Evolutionary conservation across 92 coral and sea anemone species (phyloP), one percentile per base, ranked within the genome.

Genomic region (Bergia puertoricense): DNA sequence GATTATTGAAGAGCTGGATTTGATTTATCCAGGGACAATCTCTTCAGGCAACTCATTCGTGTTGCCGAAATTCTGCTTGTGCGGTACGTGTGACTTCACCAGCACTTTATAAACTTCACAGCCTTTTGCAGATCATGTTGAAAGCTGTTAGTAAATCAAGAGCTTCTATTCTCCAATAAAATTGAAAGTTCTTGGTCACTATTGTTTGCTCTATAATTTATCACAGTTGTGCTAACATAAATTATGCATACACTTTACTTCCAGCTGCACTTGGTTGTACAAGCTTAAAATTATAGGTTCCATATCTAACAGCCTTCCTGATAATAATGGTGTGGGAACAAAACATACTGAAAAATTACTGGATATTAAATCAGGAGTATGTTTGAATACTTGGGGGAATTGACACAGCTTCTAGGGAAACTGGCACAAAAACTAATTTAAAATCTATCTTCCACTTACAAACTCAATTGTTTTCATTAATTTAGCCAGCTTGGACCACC

Each of bases 361-460:
- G 11, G 43, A 15, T 20, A 7, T 18, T 76, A 45, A 6, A 76
- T 76, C 80, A 76, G 46, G 23, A 36, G 38, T 68, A 71, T 88
- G 90, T 48, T 54, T 41, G 36, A 81, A 3, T 10, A 1, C 41
- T 77, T 46, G 74, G 86, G 43, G 30, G 36, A 75, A 67, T 75
- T 85, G 74, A 46, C 78, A 74, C 80, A 46, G 79, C 54, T 30
- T 23, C 73, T 62, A 67, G 86, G 91, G 86, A 90, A 89, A 72
- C 81, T 11, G 59, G 14, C 14, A 54, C 90, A 72, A 90, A 92
- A 92, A 89, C 88, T 87, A 81, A 77, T 65, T 42, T 48, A 85
- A 90, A 90, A 23, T 38, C 5, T 76, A 86, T 84, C 85, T 15
- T 16, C 48, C 18, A 39, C 39, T 54, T 54, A 9, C 15, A 5